Evolutionary conservation across 2,888 invertebrate species (phyloP).

Genomic region (Cantharis rufa): DNA sequence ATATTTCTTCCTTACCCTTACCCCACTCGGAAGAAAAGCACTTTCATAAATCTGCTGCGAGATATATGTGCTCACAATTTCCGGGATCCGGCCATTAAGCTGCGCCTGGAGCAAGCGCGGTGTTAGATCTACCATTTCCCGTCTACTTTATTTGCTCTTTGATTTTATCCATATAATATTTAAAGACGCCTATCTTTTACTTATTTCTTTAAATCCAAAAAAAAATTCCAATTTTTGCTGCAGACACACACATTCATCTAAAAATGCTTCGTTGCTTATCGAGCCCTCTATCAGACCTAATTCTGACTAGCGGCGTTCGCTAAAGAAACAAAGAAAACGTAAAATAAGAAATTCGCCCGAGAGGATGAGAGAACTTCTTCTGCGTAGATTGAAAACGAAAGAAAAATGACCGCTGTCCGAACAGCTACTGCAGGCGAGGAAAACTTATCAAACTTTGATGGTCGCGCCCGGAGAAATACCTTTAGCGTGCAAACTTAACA

Average conservation of each 20-base stretch:
- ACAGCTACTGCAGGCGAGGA: slow-evolving; percentile 48
- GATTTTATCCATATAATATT: slow-evolving; percentile 47
- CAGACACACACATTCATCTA: slow-evolving; percentile 21
- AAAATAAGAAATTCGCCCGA: slow-evolving; percentile 41
- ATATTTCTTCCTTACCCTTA: slow-evolving; percentile 52
- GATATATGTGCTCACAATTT: slow-evolving; percentile 90
- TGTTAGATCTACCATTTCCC: slow-evolving; percentile 50
- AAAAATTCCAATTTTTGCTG: slow-evolving; percentile 15
- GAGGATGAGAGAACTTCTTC: slow-evolving; percentile 39
- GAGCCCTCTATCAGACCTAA: slow-evolving; percentile 25
- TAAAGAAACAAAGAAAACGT: slow-evolving; percentile 38
- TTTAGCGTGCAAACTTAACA: slow-evolving; percentile 38
- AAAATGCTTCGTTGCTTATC: slow-evolving; percentile 23
- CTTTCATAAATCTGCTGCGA: slow-evolving; percentile 89
- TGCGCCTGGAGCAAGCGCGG: slow-evolving; percentile 52
- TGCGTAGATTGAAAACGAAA: slow-evolving; percentile 58
- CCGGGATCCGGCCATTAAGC: slow-evolving; percentile 86
- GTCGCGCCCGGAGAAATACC: slow-evolving; percentile 38
- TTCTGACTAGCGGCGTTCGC: slow-evolving; percentile 20
- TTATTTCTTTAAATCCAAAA: slow-evolving; percentile 4
- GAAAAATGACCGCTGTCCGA: slow-evolving; percentile 64
- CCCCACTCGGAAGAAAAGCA: slow-evolving; percentile 61
- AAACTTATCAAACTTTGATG: slow-evolving; percentile 59
- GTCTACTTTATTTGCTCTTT: slow-evolving; percentile 53
- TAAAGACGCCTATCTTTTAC: slow-evolving; percentile 18